A percentile compares a stretch with the other conserved stretches of the same genome.
phyloP scores from a whole-genome alignment of 2,113 vertebrate genomes.

The Emydocephalus ijimae region DNA sequence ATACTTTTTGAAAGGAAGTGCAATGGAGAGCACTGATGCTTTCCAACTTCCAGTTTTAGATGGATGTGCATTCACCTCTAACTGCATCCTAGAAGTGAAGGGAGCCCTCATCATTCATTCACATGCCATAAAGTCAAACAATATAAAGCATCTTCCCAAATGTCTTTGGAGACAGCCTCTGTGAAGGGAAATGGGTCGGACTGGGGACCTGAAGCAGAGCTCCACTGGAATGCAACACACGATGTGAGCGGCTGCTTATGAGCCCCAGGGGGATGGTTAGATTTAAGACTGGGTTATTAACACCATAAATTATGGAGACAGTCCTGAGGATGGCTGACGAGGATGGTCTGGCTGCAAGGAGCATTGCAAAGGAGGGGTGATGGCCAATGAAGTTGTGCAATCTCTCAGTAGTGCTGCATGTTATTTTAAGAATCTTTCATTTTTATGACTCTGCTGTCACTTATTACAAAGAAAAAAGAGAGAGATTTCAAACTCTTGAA shows the following conservation, averaged over 20 bases:
- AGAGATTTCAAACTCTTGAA: conserved; percentile 48
- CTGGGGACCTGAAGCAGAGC: neutral
- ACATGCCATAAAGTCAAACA: neutral
- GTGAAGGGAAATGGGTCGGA: neutral
- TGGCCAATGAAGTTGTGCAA: conserved; percentile 32
- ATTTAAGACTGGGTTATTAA: conserved; percentile 64
- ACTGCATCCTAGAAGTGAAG: neutral
- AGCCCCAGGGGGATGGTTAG: conserved; percentile 37
- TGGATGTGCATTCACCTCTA: neutral
- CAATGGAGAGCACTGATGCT: neutral
- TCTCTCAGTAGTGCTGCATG: conserved; percentile 5
- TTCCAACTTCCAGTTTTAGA: neutral
- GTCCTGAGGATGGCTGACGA: conserved; percentile 55
- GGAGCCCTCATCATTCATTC: neutral
- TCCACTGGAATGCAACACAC: neutral
- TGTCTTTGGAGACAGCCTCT: neutral
- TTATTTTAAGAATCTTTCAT: conserved; percentile 61
- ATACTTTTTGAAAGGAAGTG: neutral
- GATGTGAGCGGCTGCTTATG: conserved; percentile 26
- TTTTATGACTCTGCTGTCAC: conserved; percentile 51
- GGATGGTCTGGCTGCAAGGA: conserved; percentile 25
- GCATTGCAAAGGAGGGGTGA: neutral
- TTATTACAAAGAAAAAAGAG: conserved; percentile 30
- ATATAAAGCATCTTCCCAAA: neutral
- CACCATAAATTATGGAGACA: conserved; percentile 64